A percentile compares a stretch with the other conserved stretches of the same genome.
These are phyloP conservation scores for Pherbina coryleti DNA, from an alignment of 2,888 invertebrate genomes.

Conservation along the genomic window DNA sequence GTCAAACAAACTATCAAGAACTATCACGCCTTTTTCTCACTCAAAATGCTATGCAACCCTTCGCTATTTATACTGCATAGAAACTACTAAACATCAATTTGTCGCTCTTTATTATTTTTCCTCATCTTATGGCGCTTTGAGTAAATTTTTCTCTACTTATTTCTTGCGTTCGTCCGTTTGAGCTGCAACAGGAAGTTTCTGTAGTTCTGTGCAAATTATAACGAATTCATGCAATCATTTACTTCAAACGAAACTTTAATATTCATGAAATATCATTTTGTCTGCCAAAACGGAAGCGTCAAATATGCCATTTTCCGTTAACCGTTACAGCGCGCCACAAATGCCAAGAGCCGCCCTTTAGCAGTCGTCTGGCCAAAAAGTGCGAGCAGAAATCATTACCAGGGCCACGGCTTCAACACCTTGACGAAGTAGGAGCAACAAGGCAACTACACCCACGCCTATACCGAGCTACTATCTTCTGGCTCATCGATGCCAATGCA, in stretches of 20 bases:
- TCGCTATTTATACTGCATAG: no score
- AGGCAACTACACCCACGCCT: neutral
- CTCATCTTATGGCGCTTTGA: neutral
- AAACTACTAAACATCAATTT: slow-evolving; percentile 7
- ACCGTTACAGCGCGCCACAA: slow-evolving; percentile 7
- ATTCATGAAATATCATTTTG: slow-evolving; percentile 39
- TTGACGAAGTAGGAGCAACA: neutral
- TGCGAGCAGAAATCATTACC: neutral
- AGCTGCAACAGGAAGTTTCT: neutral
- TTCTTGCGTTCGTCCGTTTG: neutral
- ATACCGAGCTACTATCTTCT: neutral
- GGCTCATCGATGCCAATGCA: slow-evolving; percentile 12
- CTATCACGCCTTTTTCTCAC: no score
- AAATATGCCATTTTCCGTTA: slow-evolving; percentile 20
- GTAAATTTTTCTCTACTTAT: neutral
- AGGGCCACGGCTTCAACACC: neutral
- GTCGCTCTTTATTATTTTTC: neutral
- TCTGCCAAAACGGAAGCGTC: slow-evolving; percentile 32
- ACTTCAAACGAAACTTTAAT: slow-evolving; percentile 39
- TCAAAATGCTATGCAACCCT: no score
- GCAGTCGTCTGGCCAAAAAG: no score
- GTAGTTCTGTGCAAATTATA: slow-evolving; percentile 26
- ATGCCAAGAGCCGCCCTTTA: neutral
- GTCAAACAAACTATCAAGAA: no score
- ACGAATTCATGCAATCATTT: slow-evolving; percentile 41